phyloP scores from a whole-genome alignment of 2,888 invertebrate genomes.

The Nudaria mundana region DNA sequence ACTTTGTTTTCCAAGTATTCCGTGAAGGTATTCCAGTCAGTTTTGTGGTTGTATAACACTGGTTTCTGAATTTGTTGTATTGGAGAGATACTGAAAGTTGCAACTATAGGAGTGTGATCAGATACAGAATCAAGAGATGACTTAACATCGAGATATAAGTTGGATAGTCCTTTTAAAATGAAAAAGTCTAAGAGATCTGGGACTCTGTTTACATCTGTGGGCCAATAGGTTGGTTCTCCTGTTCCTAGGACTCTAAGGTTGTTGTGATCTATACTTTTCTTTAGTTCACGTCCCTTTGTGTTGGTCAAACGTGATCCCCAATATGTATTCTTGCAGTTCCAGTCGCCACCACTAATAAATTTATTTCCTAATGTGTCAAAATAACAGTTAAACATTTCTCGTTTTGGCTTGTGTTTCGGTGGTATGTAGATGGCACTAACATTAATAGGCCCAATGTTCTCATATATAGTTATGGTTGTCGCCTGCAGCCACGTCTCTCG shows the following conservation, averaged over 20 bases:
- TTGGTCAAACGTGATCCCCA: too few relatives aligned
- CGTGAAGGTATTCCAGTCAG: neutral
- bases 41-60: neutral
- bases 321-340: too few relatives aligned
- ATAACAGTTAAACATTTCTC: too few relatives aligned
- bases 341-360: too few relatives aligned
- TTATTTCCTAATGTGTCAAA: too few relatives aligned
- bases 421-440: too few relatives aligned
- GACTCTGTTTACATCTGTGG: slow-evolving; percentile 2
- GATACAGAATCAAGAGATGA: neutral
- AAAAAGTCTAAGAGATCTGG: slow-evolving; percentile 5
- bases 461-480: too few relatives aligned
- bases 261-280: slow-evolving; percentile 4
- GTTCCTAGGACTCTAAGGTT: neutral
- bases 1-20: neutral
- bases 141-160: neutral
- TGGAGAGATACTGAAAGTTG: neutral
- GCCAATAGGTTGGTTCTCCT: slow-evolving; percentile 3
- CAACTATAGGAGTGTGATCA: slow-evolving; percentile 1
- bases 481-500: too few relatives aligned
- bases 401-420: too few relatives aligned
- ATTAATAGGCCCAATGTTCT: too few relatives aligned
- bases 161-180: neutral
- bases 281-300: neutral
- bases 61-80: neutral